Evolutionary conservation across 2,888 invertebrate genomes (phyloP).

Genomic region (Dynastes grantii): DNA sequence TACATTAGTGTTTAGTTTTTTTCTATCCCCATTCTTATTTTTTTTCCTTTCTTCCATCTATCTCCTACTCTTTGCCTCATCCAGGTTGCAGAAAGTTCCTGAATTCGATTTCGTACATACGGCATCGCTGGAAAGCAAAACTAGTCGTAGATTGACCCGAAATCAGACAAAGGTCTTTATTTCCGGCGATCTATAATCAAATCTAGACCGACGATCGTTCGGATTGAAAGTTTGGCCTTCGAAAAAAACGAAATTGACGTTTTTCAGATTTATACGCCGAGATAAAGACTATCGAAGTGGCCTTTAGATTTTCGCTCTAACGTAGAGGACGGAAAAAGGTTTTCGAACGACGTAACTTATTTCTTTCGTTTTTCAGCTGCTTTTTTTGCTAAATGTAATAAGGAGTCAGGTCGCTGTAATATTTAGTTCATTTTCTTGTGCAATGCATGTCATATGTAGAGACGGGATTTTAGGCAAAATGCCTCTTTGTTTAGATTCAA

Average conservation of each 20-base stretch:
- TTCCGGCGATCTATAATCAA: slow-evolving; percentile 55
- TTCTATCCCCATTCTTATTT: neutral
- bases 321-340: neutral
- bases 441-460: neutral
- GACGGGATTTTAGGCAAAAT: too few species aligned
- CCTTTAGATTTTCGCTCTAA: neutral
- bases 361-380: neutral
- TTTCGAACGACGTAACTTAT: neutral
- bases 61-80: neutral
- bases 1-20: neutral
- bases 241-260: slow-evolving; percentile 22
- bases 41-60: neutral
- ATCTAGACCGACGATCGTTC: slow-evolving; percentile 52
- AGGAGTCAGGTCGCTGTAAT: neutral
- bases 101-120: slow-evolving; percentile 1
- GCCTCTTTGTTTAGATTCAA: too few species aligned
- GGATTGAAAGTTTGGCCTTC: slow-evolving; percentile 41
- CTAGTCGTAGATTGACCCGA: slow-evolving; percentile 28
- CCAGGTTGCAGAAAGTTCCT: neutral
- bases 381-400: neutral
- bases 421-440: too few species aligned
- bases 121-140: neutral
- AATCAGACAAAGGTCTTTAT: slow-evolving; percentile 46
- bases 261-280: slow-evolving; percentile 25
- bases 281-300: slow-evolving; percentile 23